Base-by-base conservation (phyloP, 2,113 vertebrate genomes). In the Micromys minutus region DNA sequence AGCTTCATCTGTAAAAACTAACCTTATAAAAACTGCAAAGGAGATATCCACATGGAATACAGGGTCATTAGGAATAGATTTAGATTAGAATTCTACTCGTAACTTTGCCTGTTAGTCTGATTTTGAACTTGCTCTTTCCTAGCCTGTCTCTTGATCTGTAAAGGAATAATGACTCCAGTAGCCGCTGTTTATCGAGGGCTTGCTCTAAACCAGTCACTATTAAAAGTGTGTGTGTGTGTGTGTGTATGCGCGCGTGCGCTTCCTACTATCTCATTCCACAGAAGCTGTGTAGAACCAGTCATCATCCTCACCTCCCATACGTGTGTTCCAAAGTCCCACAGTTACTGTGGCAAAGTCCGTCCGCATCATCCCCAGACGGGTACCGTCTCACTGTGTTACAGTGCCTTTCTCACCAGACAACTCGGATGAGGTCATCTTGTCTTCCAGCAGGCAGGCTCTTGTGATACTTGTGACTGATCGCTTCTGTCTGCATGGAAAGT, bases 21-120 rank as follows among this genome's bases (percentile, higher is more conserved):
- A 61, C 31, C 87, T 45, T 83, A 63, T 74, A 83, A 47, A 39
- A 47, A 57, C 63, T 92, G 79, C 91, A 95, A 95, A 89, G 55
- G 77, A 95, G 31, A 52, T 94, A 72, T 81, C 61, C 24, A 74
- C 90, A 81, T 47, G 50, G 57, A 87, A 86, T 92, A 84, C 45
- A 81, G 63, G 29, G 69, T 86, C 67, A n/a, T 93, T 93, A 90
- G 19, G 10, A 75, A 50, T 91, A 84, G 80, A 87, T 92, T 52
- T 74, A 94, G 31, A 55, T 63, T 88, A 87, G 77, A 96, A 87
- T 96, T 96, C 39, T 67, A 47, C 74, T 87, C 83, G 71, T 94
- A 76, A 26, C n/a, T 91, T 90, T 96, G 81, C 65, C 87, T 50
- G 9, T 92, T 87, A 57, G 50, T 90, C 10, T 39, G 67, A 75